These are phyloP conservation scores for Tiliqua scincoides DNA, from an alignment of 2,113 vertebrate genomes.

Conservation along the genomic window DNA sequence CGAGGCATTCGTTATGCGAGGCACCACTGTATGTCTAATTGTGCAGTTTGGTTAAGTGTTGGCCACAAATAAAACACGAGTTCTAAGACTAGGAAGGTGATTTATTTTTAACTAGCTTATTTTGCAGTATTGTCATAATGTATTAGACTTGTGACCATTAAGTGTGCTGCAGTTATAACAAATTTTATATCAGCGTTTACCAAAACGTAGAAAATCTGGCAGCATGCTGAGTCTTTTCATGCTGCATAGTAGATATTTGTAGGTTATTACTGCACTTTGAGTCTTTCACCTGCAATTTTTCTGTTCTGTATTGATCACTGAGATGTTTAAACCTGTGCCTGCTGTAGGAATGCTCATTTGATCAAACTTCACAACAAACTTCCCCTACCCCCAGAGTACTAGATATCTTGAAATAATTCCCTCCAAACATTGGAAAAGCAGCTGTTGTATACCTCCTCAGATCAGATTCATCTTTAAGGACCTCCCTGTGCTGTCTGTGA, in stretches of 20 bases:
- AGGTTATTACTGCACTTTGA: neutral
- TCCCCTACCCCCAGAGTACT: slow-evolving; percentile 2
- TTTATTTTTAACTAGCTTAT: neutral
- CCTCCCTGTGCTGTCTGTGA: slow-evolving; percentile 9
- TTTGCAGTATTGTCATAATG: neutral
- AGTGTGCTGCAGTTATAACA: neutral
- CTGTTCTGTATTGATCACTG: neutral
- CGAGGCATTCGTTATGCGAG: too few relatives aligned
- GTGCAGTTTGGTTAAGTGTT: neutral
- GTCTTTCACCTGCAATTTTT: neutral
- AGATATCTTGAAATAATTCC: neutral
- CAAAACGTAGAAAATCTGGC: neutral
- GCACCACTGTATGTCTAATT: neutral
- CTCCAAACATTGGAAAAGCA: neutral
- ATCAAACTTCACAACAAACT: neutral
- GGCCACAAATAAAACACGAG: neutral
- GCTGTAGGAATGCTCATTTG: neutral
- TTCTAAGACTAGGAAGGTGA: neutral
- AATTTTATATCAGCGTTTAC: neutral
- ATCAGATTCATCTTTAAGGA: slow-evolving; percentile 3
- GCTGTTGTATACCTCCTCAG: slow-evolving; percentile 1
- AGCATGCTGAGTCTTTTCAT: neutral
- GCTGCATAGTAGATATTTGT: neutral
- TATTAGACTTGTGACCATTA: neutral
- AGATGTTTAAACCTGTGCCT: neutral